Evolutionary conservation across 2,888 invertebrate species (phyloP).

Genomic region (Parthenolecanium corni): DNA sequence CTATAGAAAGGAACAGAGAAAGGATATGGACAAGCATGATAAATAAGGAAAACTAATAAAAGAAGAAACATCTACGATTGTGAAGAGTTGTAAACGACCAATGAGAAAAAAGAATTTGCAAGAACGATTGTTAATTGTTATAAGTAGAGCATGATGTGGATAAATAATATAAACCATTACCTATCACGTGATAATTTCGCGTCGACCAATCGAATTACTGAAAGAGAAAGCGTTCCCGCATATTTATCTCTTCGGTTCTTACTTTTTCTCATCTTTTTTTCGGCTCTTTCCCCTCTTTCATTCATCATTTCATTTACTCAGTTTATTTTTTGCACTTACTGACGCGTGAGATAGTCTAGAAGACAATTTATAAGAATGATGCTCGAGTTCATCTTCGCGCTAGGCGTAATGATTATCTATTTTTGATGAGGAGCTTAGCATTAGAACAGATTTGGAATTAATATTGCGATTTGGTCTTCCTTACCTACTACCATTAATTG

Average conservation of each 20-base stretch:
- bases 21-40: no score
- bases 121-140: slow-evolving; percentile 25
- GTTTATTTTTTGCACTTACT: neutral
- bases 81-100: slow-evolving; percentile 7
- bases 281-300: neutral
- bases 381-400: no score
- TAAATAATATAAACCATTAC: slow-evolving; percentile 25
- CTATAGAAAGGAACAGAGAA: no score
- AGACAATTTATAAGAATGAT: no score
- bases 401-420: no score
- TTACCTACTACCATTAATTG: no score
- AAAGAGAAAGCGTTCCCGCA: slow-evolving; percentile 26
- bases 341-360: neutral
- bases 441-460: no score
- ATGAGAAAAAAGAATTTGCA: slow-evolving; percentile 20
- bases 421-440: no score
- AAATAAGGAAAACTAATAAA: no score
- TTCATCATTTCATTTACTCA: neutral
- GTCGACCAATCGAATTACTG: slow-evolving; percentile 16
- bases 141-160: slow-evolving; percentile 27
- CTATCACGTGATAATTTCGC: slow-evolving; percentile 21
- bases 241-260: neutral
- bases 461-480: no score
- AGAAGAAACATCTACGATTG: slow-evolving; percentile 4
- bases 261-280: neutral